Conservation (phyloP, 2,797 vertebrate genomes). For the Tamandua tetradactyla region DNA sequence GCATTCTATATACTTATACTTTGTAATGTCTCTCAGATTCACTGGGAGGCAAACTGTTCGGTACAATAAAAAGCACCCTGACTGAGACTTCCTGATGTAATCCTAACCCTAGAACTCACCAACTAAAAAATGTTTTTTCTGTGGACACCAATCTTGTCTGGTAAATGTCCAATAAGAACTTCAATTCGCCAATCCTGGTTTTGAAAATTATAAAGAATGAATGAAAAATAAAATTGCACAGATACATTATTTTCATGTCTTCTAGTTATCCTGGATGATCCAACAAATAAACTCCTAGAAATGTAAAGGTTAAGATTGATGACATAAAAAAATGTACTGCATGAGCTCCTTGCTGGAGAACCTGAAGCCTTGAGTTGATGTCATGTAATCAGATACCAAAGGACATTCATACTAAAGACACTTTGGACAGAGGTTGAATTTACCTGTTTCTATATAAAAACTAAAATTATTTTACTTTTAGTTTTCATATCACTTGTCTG, state of each 20-base stretch:
- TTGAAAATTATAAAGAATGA: slow-evolving; percentile 15
- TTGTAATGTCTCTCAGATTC: not conserved
- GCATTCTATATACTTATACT: not conserved
- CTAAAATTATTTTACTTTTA: not conserved
- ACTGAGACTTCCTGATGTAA: not conserved
- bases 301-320: not conserved
- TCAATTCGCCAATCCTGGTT: not conserved
- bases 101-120: not conserved
- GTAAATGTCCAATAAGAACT: not conserved
- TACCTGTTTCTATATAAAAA: not conserved
- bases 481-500: not conserved
- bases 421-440: not conserved
- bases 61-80: not conserved
- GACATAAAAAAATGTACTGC: not conserved
- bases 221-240: not conserved
- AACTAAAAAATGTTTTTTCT: not conserved
- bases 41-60: not conserved
- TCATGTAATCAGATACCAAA: slow-evolving; percentile 47
- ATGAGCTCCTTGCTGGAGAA: not conserved
- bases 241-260: slow-evolving; percentile 22
- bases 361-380: not conserved
- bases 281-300: slow-evolving; percentile 39
- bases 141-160: not conserved
- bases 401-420: not conserved
- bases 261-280: not conserved